These are phyloP conservation scores for Actinia tenebrosa DNA, from an alignment of 64 coral and sea anemone genomes.

Conservation along the genomic window DNA sequence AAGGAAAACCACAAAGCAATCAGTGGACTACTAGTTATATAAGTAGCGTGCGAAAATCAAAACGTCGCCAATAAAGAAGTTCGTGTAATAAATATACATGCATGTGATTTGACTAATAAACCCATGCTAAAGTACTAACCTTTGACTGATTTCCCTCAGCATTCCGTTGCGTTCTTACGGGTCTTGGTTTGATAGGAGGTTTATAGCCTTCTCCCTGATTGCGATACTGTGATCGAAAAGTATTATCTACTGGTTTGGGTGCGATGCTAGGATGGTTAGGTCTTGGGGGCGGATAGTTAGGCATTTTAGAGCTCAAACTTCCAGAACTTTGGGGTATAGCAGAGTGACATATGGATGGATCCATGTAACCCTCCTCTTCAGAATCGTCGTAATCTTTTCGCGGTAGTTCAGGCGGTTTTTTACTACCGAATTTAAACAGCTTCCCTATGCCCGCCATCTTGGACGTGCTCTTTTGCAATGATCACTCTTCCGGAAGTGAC, in stretches of 20 bases:
- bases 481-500: conserved; percentile 17
- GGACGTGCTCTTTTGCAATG: conserved; percentile 17
- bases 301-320: conserved; percentile 51
- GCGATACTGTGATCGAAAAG: conserved; percentile 12
- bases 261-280: conserved; percentile 61
- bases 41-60: too few relatives aligned
- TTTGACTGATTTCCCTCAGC: not conserved
- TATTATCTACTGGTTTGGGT: not conserved
- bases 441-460: conserved; percentile 77
- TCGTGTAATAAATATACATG: too few relatives aligned
- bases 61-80: too few relatives aligned
- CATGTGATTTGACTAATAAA: too few relatives aligned
- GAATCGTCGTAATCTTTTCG: conserved; percentile 73
- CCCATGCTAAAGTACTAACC: not conserved
- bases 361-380: conserved; percentile 69
- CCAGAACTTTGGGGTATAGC: conserved; percentile 25
- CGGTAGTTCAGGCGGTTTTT: conserved; percentile 65
- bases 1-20: too few relatives aligned
- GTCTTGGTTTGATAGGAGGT: conserved; percentile 4
- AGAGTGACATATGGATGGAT: conserved; percentile 54
- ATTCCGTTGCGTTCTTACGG: not conserved
- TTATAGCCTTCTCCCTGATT: not conserved
- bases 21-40: too few relatives aligned
- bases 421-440: conserved; percentile 55
- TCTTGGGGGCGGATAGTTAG: conserved; percentile 86